Evolutionary conservation across 2,113 vertebrate genomes (phyloP).

Genomic region (Bubo bubo): DNA sequence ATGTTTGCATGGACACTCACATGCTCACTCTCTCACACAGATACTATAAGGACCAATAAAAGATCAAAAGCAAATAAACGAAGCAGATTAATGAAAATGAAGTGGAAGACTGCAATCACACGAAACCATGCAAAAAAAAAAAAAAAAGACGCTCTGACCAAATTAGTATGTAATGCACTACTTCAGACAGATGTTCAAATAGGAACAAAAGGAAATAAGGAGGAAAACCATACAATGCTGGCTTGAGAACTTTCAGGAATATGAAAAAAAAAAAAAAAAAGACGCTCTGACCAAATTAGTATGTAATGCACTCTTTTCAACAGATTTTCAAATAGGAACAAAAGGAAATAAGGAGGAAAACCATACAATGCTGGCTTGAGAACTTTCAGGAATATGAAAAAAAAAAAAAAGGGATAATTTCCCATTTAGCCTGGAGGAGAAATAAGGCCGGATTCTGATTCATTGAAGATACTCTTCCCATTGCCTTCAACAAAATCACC

Average conservation of each 20-base stretch:
- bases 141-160: not conserved
- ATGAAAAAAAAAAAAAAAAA: not conserved
- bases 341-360: slow-evolving; percentile 61
- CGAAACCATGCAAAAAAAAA: not conserved
- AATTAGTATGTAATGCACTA: slow-evolving; percentile 51
- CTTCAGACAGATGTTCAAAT: slow-evolving; percentile 60
- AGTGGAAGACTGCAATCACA: slow-evolving; percentile 15
- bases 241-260: slow-evolving; percentile 40
- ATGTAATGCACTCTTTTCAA: slow-evolving; percentile 51
- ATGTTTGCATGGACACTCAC: fast-evolving
- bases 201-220: slow-evolving; percentile 62
- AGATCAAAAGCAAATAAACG: slow-evolving; percentile 22
- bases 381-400: slow-evolving; percentile 22
- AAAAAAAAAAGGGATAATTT: slow-evolving; percentile 7
- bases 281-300: not conserved
- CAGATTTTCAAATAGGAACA: slow-evolving; percentile 58
- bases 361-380: slow-evolving; percentile 40
- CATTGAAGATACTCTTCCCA: not conserved
- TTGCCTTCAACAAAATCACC: slow-evolving; percentile 3
- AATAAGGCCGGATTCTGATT: slow-evolving; percentile 5
- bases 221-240: slow-evolving; percentile 42
- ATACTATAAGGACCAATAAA: not conserved
- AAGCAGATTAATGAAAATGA: slow-evolving; percentile 31
- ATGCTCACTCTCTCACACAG: not conserved
- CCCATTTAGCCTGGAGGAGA: slow-evolving; percentile 60